Evolutionary conservation across 2,888 invertebrate genomes (phyloP).

Genomic region (Diadegma fenestrale): DNA sequence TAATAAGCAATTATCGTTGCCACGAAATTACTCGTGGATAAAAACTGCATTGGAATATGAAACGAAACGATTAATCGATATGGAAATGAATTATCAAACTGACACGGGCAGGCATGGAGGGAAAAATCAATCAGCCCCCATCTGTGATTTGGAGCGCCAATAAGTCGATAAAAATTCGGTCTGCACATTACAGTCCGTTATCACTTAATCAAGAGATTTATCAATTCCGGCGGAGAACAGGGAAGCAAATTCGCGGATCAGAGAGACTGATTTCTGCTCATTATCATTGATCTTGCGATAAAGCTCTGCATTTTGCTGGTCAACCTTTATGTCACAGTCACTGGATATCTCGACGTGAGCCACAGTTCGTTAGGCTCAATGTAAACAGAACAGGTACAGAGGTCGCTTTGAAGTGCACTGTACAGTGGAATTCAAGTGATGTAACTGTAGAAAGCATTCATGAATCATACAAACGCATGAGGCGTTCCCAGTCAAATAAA

Average conservation of each 20-base stretch:
- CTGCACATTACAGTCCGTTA: neutral
- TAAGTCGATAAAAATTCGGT: neutral
- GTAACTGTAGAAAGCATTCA: neutral
- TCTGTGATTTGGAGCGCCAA: neutral
- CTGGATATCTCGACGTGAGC: constrained; percentile 3
- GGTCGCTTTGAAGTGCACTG: constrained; percentile 36
- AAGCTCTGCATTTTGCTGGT: neutral
- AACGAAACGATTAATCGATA: neutral
- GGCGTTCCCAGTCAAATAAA: neutral
- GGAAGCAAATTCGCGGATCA: too few relatives aligned
- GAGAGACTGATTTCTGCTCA: constrained; percentile 3
- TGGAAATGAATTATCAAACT: neutral
- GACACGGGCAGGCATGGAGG: neutral
- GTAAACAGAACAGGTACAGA: constrained; percentile 8
- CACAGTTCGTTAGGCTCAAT: constrained; percentile 14
- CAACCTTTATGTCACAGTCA: constrained; percentile 22
- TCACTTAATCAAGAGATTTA: neutral
- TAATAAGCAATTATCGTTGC: neutral
- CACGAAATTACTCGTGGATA: neutral
- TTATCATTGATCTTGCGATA: constrained; percentile 50
- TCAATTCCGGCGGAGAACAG: neutral
- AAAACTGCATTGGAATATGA: neutral
- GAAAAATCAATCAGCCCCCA: neutral
- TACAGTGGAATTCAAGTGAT: constrained; percentile 17
- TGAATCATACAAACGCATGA: neutral